These are phyloP conservation scores for Grus americana DNA, from an alignment of 2,113 vertebrate genomes.

Conservation along the genomic window DNA sequence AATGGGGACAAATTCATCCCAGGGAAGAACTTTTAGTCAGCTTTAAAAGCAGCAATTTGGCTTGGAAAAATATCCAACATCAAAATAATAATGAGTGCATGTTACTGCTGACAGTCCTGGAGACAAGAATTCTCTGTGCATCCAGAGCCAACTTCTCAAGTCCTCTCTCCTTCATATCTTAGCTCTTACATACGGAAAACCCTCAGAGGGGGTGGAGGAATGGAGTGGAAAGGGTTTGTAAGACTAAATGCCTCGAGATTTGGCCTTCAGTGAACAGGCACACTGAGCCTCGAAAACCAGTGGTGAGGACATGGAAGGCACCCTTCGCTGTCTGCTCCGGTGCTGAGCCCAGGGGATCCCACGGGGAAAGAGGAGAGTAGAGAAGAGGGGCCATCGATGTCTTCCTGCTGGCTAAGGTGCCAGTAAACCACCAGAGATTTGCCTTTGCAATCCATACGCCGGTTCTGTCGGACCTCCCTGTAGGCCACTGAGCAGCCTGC, in stretches of 20 bases:
- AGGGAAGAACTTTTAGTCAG: slow-evolving; percentile 7
- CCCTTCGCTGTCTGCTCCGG: background rate
- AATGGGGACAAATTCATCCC: slow-evolving; percentile 4
- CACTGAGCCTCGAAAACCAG: background rate
- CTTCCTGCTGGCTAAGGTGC: background rate
- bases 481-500: background rate
- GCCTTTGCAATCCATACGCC: background rate
- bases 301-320: background rate
- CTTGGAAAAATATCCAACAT: background rate
- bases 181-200: background rate
- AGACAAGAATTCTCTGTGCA: background rate
- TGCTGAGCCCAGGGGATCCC: background rate
- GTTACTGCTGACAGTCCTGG: slow-evolving; percentile 19
- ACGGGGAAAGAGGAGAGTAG: fast-evolving
- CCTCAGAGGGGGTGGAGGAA: background rate
- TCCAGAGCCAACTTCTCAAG: background rate
- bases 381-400: background rate
- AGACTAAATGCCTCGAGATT: background rate
- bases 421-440: background rate
- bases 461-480: background rate
- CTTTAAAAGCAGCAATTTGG: background rate
- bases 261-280: background rate
- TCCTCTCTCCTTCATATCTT: background rate
- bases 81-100: background rate
- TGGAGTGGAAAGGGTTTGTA: background rate